A percentile compares a stretch with the other conserved stretches of the same genome.
These are phyloP conservation scores for Lindbergichthys nudifrons DNA, from an alignment of 2,797 vertebrate species.

Conservation along the genomic window DNA sequence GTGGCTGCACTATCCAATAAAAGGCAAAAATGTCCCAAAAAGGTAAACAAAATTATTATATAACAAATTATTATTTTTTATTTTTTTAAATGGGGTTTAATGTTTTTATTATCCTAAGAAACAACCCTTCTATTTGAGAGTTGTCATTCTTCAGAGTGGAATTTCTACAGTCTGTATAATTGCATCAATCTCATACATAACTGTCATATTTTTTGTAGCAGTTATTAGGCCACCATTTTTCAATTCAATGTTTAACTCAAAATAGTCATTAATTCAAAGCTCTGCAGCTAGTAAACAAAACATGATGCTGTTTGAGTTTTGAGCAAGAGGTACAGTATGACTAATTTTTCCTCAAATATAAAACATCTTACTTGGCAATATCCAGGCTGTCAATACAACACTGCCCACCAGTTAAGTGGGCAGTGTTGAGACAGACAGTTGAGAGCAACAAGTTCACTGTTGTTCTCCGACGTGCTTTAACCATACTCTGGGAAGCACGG, in stretches of 20 bases:
- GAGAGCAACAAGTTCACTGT: slow-evolving; percentile 32
- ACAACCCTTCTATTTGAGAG: too few relatives aligned
- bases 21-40: too few relatives aligned
- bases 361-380: slow-evolving; percentile 29
- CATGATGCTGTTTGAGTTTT: not conserved
- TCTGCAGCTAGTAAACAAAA: not conserved
- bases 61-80: too few relatives aligned
- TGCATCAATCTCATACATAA: too few relatives aligned
- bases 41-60: too few relatives aligned
- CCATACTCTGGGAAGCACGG: slow-evolving; percentile 9
- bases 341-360: slow-evolving; percentile 13
- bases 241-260: too few relatives aligned
- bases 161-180: not conserved
- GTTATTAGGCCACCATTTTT: not conserved
- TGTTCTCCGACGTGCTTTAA: slow-evolving; percentile 14
- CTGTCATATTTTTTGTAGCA: too few relatives aligned
- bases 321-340: slow-evolving; percentile 13
- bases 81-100: too few relatives aligned
- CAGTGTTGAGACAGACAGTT: slow-evolving; percentile 1
- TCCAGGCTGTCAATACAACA: slow-evolving; percentile 18
- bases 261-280: not conserved
- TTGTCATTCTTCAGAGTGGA: not conserved
- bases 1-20: too few relatives aligned
- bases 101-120: too few relatives aligned
- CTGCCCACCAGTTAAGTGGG: not conserved